phyloP scores from a whole-genome alignment of 2,888 invertebrate species.

The Scaptomyza caliginosa region DNA sequence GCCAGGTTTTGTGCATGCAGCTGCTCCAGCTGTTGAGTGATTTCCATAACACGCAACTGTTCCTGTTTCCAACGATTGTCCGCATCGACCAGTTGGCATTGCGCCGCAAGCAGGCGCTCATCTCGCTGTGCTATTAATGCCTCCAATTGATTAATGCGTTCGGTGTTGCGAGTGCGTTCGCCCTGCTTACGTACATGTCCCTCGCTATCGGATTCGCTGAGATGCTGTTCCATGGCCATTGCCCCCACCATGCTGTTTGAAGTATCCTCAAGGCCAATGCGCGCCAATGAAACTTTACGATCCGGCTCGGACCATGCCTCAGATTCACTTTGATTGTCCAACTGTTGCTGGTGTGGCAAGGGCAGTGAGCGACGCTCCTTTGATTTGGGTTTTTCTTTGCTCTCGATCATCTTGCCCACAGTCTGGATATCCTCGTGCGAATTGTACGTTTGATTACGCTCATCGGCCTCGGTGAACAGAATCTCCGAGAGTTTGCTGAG shows the following conservation, averaged over 20 bases:
- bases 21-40: slow-evolving; percentile 74
- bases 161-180: slow-evolving; percentile 77
- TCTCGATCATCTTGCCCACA: slow-evolving; percentile 78
- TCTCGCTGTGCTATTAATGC: slow-evolving; percentile 84
- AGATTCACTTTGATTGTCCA: slow-evolving; percentile 87
- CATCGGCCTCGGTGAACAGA: slow-evolving; percentile 72
- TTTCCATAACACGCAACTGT: slow-evolving; percentile 75
- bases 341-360: slow-evolving; percentile 46
- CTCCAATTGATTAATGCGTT: slow-evolving; percentile 84
- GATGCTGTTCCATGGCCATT: slow-evolving; percentile 33
- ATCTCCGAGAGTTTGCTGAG: slow-evolving; percentile 85
- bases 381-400: slow-evolving; percentile 70
- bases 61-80: slow-evolving; percentile 82
- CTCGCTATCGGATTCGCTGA: slow-evolving; percentile 82
- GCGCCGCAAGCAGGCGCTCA: slow-evolving; percentile 82
- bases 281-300: slow-evolving; percentile 90
- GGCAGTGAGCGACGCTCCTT: slow-evolving; percentile 82
- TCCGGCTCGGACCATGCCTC: slow-evolving; percentile 96
- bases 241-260: slow-evolving; percentile 51
- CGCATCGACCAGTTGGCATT: slow-evolving; percentile 81
- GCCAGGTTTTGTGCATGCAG: slow-evolving; percentile 73
- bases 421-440: slow-evolving; percentile 75
- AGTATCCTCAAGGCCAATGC: slow-evolving; percentile 88
- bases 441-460: slow-evolving; percentile 72
- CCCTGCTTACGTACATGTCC: slow-evolving; percentile 59